These are phyloP conservation scores for Anguilla pacifica DNA, from an alignment of 2,797 vertebrate species.

Conservation along the genomic window DNA sequence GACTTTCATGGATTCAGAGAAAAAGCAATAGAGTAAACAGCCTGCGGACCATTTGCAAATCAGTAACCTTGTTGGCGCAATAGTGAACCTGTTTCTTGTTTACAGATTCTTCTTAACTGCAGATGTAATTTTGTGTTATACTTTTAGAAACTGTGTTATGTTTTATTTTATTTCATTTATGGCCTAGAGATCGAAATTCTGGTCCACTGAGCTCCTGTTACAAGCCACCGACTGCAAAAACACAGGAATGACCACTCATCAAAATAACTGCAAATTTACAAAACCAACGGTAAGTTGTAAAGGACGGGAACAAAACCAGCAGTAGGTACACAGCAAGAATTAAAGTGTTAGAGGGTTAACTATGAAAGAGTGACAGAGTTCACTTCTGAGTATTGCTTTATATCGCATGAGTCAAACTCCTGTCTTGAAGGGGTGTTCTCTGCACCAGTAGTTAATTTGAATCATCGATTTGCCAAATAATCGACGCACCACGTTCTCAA, in stretches of 20 bases:
- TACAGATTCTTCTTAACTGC: not conserved
- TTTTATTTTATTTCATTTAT: not conserved
- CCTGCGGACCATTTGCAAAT: not conserved
- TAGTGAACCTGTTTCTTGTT: not conserved
- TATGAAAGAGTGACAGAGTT: too few species aligned
- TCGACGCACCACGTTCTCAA: too few species aligned
- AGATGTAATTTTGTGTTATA: not conserved
- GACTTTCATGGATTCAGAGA: not conserved
- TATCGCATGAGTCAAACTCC: too few species aligned
- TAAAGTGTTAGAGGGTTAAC: not conserved
- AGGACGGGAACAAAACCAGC: not conserved
- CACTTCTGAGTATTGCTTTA: too few species aligned
- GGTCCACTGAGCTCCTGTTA: slow-evolving; percentile 2
- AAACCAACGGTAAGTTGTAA: not conserved
- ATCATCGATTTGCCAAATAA: too few species aligned
- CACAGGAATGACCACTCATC: not conserved
- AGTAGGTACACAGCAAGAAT: not conserved
- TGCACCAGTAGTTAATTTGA: too few species aligned
- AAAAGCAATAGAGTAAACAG: not conserved
- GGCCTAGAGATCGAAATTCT: not conserved
- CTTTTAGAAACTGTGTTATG: not conserved
- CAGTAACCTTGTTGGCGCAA: not conserved
- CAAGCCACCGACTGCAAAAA: not conserved
- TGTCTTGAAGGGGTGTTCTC: too few species aligned
- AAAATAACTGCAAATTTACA: not conserved